Conservation (phyloP, 2,888 invertebrate species). For the Ametastegia equiseti region DNA sequence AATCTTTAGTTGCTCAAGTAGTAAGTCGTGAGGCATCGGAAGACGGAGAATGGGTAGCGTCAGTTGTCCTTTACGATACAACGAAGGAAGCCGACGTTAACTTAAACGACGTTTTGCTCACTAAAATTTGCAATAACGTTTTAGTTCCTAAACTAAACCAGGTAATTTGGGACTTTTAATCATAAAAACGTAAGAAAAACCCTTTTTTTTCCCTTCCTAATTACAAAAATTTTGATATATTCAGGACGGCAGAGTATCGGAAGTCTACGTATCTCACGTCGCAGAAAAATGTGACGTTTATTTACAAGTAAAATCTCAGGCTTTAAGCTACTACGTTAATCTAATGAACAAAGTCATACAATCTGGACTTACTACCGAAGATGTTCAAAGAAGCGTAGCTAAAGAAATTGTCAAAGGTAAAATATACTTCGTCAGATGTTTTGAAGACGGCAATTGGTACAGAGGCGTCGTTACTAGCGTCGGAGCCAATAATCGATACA, state of each 20-base stretch:
- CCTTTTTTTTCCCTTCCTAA: no score
- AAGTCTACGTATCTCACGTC: slow-evolving; percentile 74
- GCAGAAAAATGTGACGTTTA: slow-evolving; percentile 75
- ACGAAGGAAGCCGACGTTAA: slow-evolving; percentile 81
- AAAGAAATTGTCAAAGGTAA: slow-evolving; percentile 63
- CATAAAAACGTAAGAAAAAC: neutral
- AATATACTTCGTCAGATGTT: slow-evolving; percentile 77
- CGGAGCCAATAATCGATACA: slow-evolving; percentile 72
- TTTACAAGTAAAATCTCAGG: slow-evolving; percentile 73
- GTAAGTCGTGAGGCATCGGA: slow-evolving; percentile 71
- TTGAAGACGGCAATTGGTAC: slow-evolving; percentile 74
- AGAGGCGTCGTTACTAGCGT: slow-evolving; percentile 76
- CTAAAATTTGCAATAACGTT: slow-evolving; percentile 77
- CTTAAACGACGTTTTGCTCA: slow-evolving; percentile 80
- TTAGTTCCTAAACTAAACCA: slow-evolving; percentile 73
- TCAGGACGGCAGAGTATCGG: slow-evolving; percentile 58
- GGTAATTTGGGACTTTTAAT: slow-evolving; percentile 46
- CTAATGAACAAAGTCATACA: slow-evolving; percentile 65
- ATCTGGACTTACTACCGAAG: slow-evolving; percentile 52
- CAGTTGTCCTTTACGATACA: slow-evolving; percentile 82
- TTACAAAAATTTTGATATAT: neutral
- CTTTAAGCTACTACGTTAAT: slow-evolving; percentile 65
- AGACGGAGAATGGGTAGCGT: slow-evolving; percentile 75
- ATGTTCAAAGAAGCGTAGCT: slow-evolving; percentile 53
- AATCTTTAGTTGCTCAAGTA: slow-evolving; percentile 80